A percentile compares a stretch with the other conserved stretches of the same genome.
Evolutionary conservation across 1,140 invertebrate species (phyloP).

Genomic region (Liolophura sinensis): DNA sequence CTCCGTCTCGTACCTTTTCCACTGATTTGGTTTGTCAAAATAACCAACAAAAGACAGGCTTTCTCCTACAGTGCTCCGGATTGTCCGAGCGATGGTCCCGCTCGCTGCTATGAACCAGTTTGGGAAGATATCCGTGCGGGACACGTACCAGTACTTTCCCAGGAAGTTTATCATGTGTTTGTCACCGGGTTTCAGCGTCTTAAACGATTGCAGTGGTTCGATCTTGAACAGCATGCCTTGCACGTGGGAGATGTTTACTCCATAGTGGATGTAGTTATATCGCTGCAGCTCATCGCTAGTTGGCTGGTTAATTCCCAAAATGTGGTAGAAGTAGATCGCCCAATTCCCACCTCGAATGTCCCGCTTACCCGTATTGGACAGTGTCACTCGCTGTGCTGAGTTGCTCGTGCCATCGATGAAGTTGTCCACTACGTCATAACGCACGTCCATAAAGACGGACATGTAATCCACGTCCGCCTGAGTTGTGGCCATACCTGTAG

Average conservation of each 20-base stretch:
- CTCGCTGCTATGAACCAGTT: constrained; percentile 41
- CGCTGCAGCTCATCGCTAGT: constrained; percentile 16
- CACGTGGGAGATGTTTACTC: constrained; percentile 30
- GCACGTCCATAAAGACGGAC: constrained; percentile 18
- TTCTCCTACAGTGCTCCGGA: constrained; percentile 27
- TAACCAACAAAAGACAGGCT: constrained; percentile 32
- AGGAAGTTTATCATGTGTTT: constrained; percentile 15
- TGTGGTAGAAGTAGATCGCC: constrained; percentile 30
- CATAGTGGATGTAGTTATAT: constrained; percentile 19
- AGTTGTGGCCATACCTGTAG: too few species aligned
- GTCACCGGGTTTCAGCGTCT: constrained; percentile 13
- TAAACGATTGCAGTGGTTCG: constrained; percentile 24
- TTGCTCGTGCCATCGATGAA: constrained; percentile 12
- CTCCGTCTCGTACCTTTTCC: constrained; percentile 28
- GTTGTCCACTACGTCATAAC: constrained; percentile 36
- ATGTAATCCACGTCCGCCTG: constrained; percentile 39
- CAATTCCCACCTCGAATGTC: constrained; percentile 28
- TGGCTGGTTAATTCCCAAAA: constrained; percentile 25
- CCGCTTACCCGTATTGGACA: constrained; percentile 30
- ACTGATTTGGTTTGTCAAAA: constrained; percentile 34
- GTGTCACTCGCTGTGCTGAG: constrained; percentile 16
- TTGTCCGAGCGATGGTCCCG: constrained; percentile 21
- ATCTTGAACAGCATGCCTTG: constrained; percentile 41
- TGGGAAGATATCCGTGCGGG: constrained; percentile 42
- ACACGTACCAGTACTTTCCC: constrained; percentile 36